Evolutionary conservation across 2,888 invertebrate species (phyloP).

Genomic region (Drosophila mettleri): DNA sequence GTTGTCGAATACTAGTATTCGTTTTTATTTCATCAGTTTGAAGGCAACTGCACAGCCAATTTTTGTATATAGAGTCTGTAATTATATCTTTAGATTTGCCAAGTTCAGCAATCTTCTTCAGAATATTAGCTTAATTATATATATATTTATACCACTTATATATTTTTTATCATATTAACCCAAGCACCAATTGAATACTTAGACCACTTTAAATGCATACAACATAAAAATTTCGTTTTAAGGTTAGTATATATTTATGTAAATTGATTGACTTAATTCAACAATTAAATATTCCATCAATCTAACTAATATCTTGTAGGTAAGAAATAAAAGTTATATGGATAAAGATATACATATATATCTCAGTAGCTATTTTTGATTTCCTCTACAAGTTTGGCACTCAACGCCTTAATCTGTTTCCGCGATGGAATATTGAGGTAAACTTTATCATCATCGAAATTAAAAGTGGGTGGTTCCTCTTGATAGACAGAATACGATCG

Average conservation of each 20-base stretch:
- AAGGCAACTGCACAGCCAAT: constrained; percentile 2
- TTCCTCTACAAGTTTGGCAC: not conserved
- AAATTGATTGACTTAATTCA: not conserved
- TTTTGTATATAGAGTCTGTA: too few relatives aligned
- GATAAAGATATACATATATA: not conserved
- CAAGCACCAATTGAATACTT: too few relatives aligned
- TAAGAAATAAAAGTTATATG: not conserved
- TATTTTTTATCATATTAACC: too few relatives aligned
- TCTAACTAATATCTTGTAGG: not conserved
- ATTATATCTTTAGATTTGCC: too few relatives aligned
- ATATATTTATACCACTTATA: too few relatives aligned
- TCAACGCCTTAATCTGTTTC: not conserved
- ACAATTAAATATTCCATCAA: not conserved
- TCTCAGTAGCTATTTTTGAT: not conserved
- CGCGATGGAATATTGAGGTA: not conserved
- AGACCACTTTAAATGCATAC: not conserved
- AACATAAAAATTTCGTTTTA: not conserved
- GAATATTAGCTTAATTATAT: too few relatives aligned
- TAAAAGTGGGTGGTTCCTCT: too few relatives aligned
- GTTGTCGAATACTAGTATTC: not conserved
- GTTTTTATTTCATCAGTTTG: not conserved
- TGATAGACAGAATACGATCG: constrained; percentile 1
- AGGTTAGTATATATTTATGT: not conserved
- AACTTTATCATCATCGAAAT: not conserved
- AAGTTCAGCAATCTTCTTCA: too few relatives aligned